Base-by-base conservation (phyloP, 2,888 invertebrate species). In the Hirtodrosophila duncani region DNA sequence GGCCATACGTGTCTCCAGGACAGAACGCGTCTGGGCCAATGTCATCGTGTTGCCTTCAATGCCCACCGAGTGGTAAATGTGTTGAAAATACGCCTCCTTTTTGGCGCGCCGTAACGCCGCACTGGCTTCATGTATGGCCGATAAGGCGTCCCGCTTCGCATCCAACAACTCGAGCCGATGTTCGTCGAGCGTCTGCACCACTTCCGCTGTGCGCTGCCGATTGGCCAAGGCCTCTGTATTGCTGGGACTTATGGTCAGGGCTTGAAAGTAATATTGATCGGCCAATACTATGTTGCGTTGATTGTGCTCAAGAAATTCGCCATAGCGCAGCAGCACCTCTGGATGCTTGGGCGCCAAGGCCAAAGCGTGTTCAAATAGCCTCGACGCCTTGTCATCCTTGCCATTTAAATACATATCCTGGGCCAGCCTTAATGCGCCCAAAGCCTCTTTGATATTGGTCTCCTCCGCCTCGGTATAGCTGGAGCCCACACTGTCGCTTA, bases 21-120 rank as follows among this genome's bases (percentile, higher is more conserved):
- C 92, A 49, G 94, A 94, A 63, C 97, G 89, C 0, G 98, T 95
- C 86, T 99, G 96, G 13, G 94, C 92, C 27, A 99, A 88, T 2
- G 95, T 94, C 93, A 99, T 95, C 0, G 98, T 98, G 83, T 99
- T 99, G 0, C 98, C 98, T 88, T 99, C 99, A 63, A 99, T 97
- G 14, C 96, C 98, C 11, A 97, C 97, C 0, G 98, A 97, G 83
- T 99, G 98, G 86, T 98, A 97, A 58, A 99, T 96, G 83, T 98
- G 97, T 82, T 94, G 92, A 85, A 96, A 98, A 86, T 98, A 99
- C 1, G 96, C 96, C 86, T 98, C 98, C 83, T 94, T 95, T 82
- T 97, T 97, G 2, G 96, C 94, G 77, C 95, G 90, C 39, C 95
- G 89, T 64, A 98, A 88, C 3, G 95, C 94, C 0, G 93, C 90